Base-by-base conservation (phyloP, 2,888 invertebrate genomes). In the Pterostichus niger region DNA sequence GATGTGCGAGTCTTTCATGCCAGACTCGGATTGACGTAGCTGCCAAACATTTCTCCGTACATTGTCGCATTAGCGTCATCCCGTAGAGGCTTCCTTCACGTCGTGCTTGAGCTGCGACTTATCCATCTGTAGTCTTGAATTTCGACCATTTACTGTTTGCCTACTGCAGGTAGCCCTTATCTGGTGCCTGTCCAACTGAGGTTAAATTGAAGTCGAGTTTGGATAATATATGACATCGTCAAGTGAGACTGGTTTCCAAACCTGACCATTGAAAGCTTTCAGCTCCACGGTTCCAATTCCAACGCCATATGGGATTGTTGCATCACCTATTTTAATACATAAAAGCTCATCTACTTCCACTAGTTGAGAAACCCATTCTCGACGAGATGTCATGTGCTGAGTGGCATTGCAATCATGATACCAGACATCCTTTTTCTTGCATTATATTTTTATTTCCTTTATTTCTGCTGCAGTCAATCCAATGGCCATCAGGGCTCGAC, bases 371-470 rank as follows among this genome's bases (percentile, higher is more conserved):
- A 87, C 71, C 86, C 86, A 87, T 9, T 86, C 85, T 77, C 83
- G 83, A 68, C 82, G 84, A 9, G 82, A 85, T 31, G 86, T 86
- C 86, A 87, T 86, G 75, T 87, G 86, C 61, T 87, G 87, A 46
- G 86, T 86, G 11, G 86, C 86, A 71, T 85, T 86, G 84, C 87
- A 85, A 52, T 76, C 49, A 31, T 76, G 75, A 54, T 76, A 52
- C 24, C 75, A 76, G 54, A 17, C 24, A 54, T 76, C 54, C 13
- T 11, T 49, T 76, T 15, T 31, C 11, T 76, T 13, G 31, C 54
- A 24, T 31, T 54, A 52, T 49, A 46, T 52, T 54, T 76, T 54
- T 9, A 76, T 13, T 31, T 76, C 1, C 52, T 49, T 76, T 54
- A 76, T 17, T 76, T 52, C 35, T 76, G 75, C 75, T 49, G 49